Conservation (phyloP, 2,797 vertebrate genomes). For the Acanthiza pusilla region DNA sequence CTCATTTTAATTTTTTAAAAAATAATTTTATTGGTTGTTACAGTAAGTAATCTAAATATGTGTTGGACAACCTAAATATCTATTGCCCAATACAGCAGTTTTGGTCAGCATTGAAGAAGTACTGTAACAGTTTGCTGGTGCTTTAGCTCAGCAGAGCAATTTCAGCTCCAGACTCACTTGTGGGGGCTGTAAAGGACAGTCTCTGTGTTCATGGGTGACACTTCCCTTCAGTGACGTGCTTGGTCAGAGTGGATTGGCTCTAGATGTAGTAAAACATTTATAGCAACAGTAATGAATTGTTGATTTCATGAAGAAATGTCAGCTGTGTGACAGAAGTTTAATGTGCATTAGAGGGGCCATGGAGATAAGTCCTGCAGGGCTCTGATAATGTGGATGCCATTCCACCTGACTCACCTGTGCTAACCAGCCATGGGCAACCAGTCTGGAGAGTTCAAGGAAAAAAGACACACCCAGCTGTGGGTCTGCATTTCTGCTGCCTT, state of each 20-base stretch:
- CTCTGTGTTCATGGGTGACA: fast-evolving
- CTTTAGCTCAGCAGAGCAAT: neutral
- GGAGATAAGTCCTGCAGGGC: neutral
- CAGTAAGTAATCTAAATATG: neutral
- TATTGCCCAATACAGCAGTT: neutral
- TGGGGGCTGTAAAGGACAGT: neutral
- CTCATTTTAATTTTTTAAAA: neutral
- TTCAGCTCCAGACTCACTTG: neutral
- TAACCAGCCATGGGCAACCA: neutral
- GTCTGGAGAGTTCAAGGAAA: neutral
- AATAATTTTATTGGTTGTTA: neutral
- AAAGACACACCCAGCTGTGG: neutral
- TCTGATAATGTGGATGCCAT: neutral
- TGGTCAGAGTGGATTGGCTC: neutral
- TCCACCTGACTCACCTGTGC: neutral
- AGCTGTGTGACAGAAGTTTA: neutral
- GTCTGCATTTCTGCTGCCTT: neutral
- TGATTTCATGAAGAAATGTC: neutral
- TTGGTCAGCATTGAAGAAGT: neutral
- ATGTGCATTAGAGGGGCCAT: neutral
- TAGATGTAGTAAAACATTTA: neutral
- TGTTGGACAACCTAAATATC: neutral
- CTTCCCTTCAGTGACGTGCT: neutral
- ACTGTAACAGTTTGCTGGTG: neutral
- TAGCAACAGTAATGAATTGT: neutral